Evolutionary conservation across 2,797 vertebrate species (phyloP), one percentile per base, ranked within the genome.

Genomic region (Sebastiscus albofasciatus): DNA sequence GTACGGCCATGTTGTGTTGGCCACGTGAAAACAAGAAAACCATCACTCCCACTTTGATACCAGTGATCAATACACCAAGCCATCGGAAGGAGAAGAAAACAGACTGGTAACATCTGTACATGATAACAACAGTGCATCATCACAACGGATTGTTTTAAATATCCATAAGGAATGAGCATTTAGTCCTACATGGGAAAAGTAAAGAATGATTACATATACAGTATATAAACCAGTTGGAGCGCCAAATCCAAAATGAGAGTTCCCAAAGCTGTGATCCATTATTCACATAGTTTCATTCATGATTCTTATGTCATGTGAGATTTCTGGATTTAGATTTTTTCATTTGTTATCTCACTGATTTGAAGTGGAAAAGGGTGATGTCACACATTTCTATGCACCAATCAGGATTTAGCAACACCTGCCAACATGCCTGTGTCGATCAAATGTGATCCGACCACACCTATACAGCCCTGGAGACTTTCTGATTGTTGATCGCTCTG

Each of bases 91-190:
- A 73, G 5, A 14, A 31, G 16, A 42, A 52, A 8, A 22, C 24
- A 49, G 6, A n/a, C 46, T 18, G 24, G 46, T 52, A 65, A 67
- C 5, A 72, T 67, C 71, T 73, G 6, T 20, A 39, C 14, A 67
- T 54, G 34, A 55, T 72, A 70, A 67, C 14, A 58, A 72, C 46
- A 70, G 33, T 36, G 49, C 36, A 84, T 54, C 42, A 46, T 16
- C 16, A 46, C 14, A 46, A 46, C 2, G 16, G 42, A 46, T 52
- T n/a, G 16, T 49, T 20, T 52, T 52, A 8, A 52, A n/a, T 73
- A 46, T 62, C 5, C 5, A 6, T 10, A 36, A 71, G 1, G 6
- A 54, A 22, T 22, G 42, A 39, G 14, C 1, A 49, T 56, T 55
- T 34, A 59, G 55, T 22, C 13, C 27, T 20, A 67, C 24, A 62